phyloP scores from a whole-genome alignment of 1,140 invertebrate species.

The Drosophila pruinosa region DNA sequence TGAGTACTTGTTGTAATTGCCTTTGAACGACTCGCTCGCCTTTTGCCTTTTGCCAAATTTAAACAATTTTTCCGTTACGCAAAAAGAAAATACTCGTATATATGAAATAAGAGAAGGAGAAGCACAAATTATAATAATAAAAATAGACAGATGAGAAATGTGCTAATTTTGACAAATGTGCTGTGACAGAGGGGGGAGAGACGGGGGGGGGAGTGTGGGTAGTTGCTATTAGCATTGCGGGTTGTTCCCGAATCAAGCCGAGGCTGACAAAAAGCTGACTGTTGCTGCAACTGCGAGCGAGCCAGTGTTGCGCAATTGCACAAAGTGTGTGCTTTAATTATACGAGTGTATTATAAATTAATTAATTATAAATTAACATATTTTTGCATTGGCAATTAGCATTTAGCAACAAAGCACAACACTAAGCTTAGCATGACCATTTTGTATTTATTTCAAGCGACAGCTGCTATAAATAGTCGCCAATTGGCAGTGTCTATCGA shows the following conservation, averaged over 20 bases:
- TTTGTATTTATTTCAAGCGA: not conserved
- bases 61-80: slow-evolving; percentile 13
- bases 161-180: slow-evolving; percentile 20
- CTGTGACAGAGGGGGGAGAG: not conserved
- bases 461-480: not conserved
- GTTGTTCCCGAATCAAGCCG: not conserved
- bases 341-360: no score
- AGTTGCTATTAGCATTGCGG: not conserved
- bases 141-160: slow-evolving; percentile 6
- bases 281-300: not conserved
- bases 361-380: not conserved
- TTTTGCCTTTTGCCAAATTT: slow-evolving; percentile 1
- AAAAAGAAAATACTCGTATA: not conserved
- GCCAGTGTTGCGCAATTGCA: not conserved
- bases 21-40: no score
- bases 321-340: not conserved
- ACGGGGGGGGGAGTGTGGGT: not conserved
- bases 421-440: not conserved
- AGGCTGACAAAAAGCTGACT: not conserved
- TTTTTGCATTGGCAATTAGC: not conserved
- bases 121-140: slow-evolving; percentile 1
- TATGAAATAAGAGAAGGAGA: not conserved
- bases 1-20: no score
- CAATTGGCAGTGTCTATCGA: not conserved
- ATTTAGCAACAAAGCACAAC: not conserved